Evolutionary conservation across 2,797 vertebrate genomes (phyloP).

Genomic region (Graptemys geographica): DNA sequence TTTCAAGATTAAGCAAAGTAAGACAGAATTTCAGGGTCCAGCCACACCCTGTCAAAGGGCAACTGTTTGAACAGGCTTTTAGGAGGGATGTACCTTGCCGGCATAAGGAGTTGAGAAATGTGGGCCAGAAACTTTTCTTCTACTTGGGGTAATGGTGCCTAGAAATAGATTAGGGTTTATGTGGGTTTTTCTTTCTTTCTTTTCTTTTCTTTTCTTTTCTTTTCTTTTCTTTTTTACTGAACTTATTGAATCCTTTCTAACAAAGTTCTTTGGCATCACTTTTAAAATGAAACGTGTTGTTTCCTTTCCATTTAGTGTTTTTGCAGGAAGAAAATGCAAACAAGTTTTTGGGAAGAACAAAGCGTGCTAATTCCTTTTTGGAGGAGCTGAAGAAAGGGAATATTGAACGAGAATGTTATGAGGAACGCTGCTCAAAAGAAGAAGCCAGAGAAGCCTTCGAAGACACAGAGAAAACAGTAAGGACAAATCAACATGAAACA

Average conservation of each 20-base stretch:
- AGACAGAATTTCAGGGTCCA: neutral
- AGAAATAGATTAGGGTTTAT: fast-evolving
- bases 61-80: neutral
- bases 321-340: constrained; percentile 80
- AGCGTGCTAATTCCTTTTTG: constrained; percentile 86
- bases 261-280: neutral
- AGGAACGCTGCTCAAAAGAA: constrained; percentile 90
- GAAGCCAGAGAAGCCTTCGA: constrained; percentile 96
- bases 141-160: neutral
- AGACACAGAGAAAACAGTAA: constrained; percentile 85
- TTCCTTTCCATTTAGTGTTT: constrained; percentile 84
- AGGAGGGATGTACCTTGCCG: neutral
- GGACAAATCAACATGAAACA: neutral
- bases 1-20: neutral
- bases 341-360: constrained; percentile 82
- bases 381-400: constrained; percentile 90
- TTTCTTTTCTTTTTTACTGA: constrained; percentile 1
- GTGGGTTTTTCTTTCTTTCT: neutral
- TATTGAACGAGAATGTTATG: constrained; percentile 92
- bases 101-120: neutral
- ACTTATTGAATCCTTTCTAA: neutral
- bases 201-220: too few relatives aligned
- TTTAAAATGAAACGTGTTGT: neutral
- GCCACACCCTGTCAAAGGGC: neutral
- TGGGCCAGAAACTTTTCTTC: neutral